Evolutionary conservation across 2,113 vertebrate species (phyloP), one percentile per base, ranked within the genome.

Genomic region (Macroglossus sobrinus): DNA sequence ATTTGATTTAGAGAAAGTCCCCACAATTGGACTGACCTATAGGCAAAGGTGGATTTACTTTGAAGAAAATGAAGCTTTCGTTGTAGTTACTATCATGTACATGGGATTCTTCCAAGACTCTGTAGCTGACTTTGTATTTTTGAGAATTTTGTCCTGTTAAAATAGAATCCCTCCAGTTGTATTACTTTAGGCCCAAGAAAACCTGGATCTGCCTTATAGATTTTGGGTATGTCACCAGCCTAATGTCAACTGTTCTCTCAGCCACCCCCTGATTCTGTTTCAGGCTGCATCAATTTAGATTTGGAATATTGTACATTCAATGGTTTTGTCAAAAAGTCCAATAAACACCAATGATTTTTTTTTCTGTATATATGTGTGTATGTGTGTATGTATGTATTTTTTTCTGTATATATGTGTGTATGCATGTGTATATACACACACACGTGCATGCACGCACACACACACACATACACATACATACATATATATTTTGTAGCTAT

Each of bases 261-360:
- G 26, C 24, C 43, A 91, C 6, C 63, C 13, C 5, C 4, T 86
- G 26, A 72, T 68, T 75, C 6, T 71, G 28, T 53, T 68, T 86
- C 43, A 87, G n/a, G 24, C 40, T 87, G 9, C 3, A 18, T 57
- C 13, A 74, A 22, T 9, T 30, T 45, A 84, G 8, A 76, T 71
- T 75, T 92, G 24, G 14, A 64, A 80, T 7, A 81, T 12, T 64
- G 38, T 35, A n/a, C 3, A 15, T 50, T 89, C 33, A 66, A 4
- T 87, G 26, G 2, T 87, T 93, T 96, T 93, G 13, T 79, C 10
- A 66, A 93, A 74, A 95, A 81, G 91, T 72, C 7, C 59, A 71
- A 45, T 64, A 71, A 84, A 69, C 7, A 69, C 28, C 24, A 74
- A 82, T 3, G 33, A 50, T 71, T 68, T 89, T 19, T 88, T 50